These are phyloP conservation scores for Kryptolebias ocellatus DNA, from an alignment of 2,797 vertebrate genomes.

Conservation along the genomic window DNA sequence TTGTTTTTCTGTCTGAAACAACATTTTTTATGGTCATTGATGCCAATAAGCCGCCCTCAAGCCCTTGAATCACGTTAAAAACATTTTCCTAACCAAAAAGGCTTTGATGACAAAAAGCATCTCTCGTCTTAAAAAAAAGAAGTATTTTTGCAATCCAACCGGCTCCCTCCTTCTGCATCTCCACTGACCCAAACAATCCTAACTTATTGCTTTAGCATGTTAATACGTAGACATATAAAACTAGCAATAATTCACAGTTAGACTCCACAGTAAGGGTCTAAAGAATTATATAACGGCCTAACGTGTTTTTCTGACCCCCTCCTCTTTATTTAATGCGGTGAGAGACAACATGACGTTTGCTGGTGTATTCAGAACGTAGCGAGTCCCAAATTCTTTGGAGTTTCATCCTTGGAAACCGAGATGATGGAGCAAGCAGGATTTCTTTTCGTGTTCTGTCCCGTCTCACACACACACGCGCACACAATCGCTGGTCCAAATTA, in stretches of 20 bases:
- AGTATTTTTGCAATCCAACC: slow-evolving; percentile 19
- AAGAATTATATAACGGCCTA: slow-evolving; percentile 24
- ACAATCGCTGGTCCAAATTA: slow-evolving; percentile 8
- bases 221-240: slow-evolving; percentile 49
- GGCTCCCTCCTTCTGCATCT: slow-evolving; percentile 31
- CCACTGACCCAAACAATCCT: slow-evolving; percentile 54
- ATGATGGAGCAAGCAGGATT: slow-evolving; percentile 54
- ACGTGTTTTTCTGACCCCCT: slow-evolving; percentile 18
- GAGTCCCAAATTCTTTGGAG: slow-evolving; percentile 80
- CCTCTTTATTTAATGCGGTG: slow-evolving; percentile 36
- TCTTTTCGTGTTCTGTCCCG: slow-evolving; percentile 25
- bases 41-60: slow-evolving; percentile 25
- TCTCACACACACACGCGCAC: slow-evolving; percentile 25
- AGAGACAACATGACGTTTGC: slow-evolving; percentile 73
- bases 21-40: slow-evolving; percentile 19
- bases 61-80: slow-evolving; percentile 41
- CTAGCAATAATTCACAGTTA: slow-evolving; percentile 57
- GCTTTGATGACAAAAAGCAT: slow-evolving; percentile 25
- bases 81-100: slow-evolving; percentile 28
- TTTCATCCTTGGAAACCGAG: slow-evolving; percentile 71
- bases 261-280: slow-evolving; percentile 42
- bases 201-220: slow-evolving; percentile 80
- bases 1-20: slow-evolving; percentile 20
- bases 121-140: slow-evolving; percentile 38
- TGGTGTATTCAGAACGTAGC: slow-evolving; percentile 83